Evolutionary conservation across 2,797 vertebrate species (phyloP).

Genomic region (Gallirallus australis): DNA sequence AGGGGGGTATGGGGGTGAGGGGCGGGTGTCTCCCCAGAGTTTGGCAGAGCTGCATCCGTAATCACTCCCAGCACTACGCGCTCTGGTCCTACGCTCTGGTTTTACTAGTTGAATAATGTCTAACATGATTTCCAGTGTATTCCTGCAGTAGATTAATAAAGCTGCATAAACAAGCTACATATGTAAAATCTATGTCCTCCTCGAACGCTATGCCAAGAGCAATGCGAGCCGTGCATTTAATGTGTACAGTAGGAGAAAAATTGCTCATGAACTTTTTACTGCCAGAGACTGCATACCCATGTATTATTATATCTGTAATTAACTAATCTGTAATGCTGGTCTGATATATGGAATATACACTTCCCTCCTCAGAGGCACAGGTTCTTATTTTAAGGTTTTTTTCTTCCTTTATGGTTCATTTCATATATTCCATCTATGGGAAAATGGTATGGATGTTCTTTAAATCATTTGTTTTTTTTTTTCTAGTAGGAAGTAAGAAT

Average conservation of each 20-base stretch:
- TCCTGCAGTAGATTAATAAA: slow-evolving; percentile 3
- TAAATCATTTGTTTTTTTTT: background rate
- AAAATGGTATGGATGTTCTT: background rate
- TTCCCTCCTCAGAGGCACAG: background rate
- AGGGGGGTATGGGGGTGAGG: background rate
- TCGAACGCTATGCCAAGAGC: background rate
- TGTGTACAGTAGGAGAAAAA: background rate
- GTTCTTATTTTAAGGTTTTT: slow-evolving; percentile 14
- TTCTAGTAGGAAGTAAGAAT: background rate
- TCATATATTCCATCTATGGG: background rate
- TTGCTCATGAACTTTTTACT: slow-evolving; percentile 25
- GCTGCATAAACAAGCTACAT: background rate
- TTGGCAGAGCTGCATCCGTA: background rate
- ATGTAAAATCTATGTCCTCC: slow-evolving; percentile 37
- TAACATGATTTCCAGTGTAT: background rate
- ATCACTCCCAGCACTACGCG: accelerated
- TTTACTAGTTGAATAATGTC: background rate
- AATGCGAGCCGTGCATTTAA: background rate
- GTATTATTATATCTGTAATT: slow-evolving; percentile 46
- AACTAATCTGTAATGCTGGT: slow-evolving; percentile 25
- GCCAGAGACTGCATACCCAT: background rate
- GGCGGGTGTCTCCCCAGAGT: background rate
- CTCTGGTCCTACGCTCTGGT: background rate
- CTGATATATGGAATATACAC: background rate
- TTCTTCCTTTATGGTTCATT: slow-evolving; percentile 1